These are phyloP conservation scores for Festucalex cinctus DNA, from an alignment of 2,113 vertebrate genomes.

Conservation along the genomic window DNA sequence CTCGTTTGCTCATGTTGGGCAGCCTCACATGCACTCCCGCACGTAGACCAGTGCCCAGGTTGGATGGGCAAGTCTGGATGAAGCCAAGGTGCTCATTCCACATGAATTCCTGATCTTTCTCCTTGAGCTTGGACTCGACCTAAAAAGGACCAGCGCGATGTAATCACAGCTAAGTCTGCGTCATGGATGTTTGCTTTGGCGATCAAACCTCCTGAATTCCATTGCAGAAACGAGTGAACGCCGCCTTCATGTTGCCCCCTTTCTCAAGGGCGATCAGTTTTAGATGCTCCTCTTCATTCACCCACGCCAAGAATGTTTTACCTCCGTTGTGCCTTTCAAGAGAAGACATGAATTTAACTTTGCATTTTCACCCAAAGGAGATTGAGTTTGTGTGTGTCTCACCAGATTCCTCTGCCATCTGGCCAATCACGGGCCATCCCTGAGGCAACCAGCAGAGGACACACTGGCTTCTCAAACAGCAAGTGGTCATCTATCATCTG, in stretches of 20 bases:
- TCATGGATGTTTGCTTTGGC: neutral
- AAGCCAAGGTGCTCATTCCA: slow-evolving; percentile 1
- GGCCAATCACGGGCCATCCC: neutral
- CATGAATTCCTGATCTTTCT: slow-evolving; percentile 2
- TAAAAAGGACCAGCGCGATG: neutral
- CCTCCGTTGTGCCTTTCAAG: neutral
- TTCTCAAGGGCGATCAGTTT: slow-evolving; percentile 6
- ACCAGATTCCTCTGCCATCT: slow-evolving; percentile 8
- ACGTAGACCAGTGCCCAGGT: slow-evolving; percentile 1
- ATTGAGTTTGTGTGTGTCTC: neutral
- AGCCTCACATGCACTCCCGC: slow-evolving; percentile 1
- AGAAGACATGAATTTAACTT: neutral
- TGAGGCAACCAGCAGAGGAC: neutral
- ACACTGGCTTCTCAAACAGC: neutral
- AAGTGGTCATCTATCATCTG: neutral
- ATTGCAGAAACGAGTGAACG: neutral
- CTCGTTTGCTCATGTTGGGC: neutral
- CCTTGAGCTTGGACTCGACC: neutral
- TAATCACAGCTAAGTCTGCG: neutral
- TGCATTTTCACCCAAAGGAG: neutral
- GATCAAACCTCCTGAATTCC: slow-evolving; percentile 3
- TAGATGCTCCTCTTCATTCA: slow-evolving; percentile 8
- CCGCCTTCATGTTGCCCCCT: slow-evolving; percentile 6
- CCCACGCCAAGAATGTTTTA: neutral
- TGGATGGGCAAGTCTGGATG: slow-evolving; percentile 1